Percentiles rank a stretch among this genome's conserved stretches.
These are phyloP conservation scores for Chrysodeixis includens DNA, from an alignment of 2,888 invertebrate genomes.

Conservation along the genomic window DNA sequence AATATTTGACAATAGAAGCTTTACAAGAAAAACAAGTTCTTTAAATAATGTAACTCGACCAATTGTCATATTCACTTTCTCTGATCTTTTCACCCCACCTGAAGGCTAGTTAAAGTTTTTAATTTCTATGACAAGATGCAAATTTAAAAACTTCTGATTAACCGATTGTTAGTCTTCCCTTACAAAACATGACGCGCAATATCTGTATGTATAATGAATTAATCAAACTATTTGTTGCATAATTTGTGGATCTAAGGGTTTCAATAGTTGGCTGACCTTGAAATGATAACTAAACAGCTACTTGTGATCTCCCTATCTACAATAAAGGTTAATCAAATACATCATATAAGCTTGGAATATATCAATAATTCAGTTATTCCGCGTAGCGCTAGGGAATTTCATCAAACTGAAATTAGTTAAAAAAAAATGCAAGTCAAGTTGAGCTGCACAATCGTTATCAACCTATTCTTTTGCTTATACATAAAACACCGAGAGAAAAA, in stretches of 20 bases:
- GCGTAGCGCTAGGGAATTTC: constrained; percentile 19
- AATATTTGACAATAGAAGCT: constrained; percentile 71
- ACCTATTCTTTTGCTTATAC: not conserved
- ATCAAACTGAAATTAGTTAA: not conserved
- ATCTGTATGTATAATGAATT: constrained; percentile 22
- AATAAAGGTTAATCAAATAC: constrained; percentile 52
- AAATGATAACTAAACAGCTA: constrained; percentile 40
- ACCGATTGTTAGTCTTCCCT: constrained; percentile 69
- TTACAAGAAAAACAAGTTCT: constrained; percentile 82
- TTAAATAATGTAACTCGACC: constrained; percentile 76
- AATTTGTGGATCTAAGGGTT: constrained; percentile 44
- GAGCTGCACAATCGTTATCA: not conserved
- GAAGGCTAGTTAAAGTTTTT: constrained; percentile 69
- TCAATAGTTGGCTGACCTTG: constrained; percentile 43
- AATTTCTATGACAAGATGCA: constrained; percentile 65
- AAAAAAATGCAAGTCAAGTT: not conserved
- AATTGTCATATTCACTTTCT: constrained; percentile 80
- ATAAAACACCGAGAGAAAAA: not conserved
- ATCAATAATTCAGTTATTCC: constrained; percentile 52
- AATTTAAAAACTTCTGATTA: constrained; percentile 72
- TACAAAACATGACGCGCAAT: constrained; percentile 45
- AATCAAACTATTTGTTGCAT: constrained; percentile 45
- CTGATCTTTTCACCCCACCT: constrained; percentile 71
- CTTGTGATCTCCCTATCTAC: constrained; percentile 38
- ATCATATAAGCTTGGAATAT: constrained; percentile 40